phyloP scores from a whole-genome alignment of 2,888 invertebrate genomes.

The Emmelina monodactyla region DNA sequence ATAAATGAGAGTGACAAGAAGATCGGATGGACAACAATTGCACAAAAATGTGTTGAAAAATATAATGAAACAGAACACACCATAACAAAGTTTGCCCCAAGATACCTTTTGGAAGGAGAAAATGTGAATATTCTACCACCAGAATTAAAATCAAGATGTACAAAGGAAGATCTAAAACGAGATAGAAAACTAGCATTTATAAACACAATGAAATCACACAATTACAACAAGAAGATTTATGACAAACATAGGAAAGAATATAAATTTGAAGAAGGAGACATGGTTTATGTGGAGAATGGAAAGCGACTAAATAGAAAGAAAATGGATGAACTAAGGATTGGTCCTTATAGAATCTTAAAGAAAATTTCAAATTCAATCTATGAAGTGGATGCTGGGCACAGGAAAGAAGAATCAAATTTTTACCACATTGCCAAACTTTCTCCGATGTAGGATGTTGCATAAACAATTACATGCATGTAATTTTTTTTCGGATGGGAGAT shows the following conservation, averaged over 20 bases:
- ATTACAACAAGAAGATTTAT: constrained; percentile 16
- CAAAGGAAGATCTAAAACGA: constrained; percentile 10
- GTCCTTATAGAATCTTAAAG: constrained; percentile 3
- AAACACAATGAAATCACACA: constrained; percentile 19
- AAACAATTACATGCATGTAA: too few relatives aligned
- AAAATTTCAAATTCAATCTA: too few relatives aligned
- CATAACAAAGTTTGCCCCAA: constrained; percentile 21
- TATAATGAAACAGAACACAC: constrained; percentile 23
- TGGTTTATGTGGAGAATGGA: constrained; percentile 22
- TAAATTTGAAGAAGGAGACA: constrained; percentile 17
- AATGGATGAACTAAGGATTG: constrained; percentile 19
- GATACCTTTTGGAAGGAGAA: constrained; percentile 20
- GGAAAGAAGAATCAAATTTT: too few relatives aligned
- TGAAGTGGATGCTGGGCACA: too few relatives aligned
- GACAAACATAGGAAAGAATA: constrained; percentile 15
- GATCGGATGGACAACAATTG: too few relatives aligned
- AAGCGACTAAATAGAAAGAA: constrained; percentile 21
- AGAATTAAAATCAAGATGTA: constrained; percentile 14
- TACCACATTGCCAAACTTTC: too few relatives aligned
- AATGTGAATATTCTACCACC: constrained; percentile 17
- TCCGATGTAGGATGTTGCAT: too few relatives aligned
- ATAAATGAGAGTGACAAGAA: constrained; percentile 19
- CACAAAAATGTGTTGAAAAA: constrained; percentile 19
- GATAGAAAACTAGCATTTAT: constrained; percentile 18
- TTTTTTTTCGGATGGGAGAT: too few relatives aligned